Conservation (phyloP, 2,113 vertebrate genomes). For the Pollimyrus isidori region DNA sequence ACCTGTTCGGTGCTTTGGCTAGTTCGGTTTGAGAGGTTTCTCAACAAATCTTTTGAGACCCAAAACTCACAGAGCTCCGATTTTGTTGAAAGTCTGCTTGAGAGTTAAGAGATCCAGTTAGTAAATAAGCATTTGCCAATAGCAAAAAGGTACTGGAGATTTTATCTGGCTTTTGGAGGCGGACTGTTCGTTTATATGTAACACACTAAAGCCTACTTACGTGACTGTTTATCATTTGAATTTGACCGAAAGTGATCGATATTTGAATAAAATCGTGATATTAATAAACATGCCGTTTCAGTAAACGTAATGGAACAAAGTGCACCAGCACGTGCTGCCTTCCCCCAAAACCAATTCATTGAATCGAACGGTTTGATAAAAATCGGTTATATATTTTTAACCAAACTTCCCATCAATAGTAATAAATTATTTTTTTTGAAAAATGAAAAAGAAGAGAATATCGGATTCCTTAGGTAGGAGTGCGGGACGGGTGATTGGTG, state of each 20-base stretch:
- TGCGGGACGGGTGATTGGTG: neutral
- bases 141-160: neutral
- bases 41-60: neutral
- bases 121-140: neutral
- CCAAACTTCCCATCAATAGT: neutral
- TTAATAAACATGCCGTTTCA: neutral
- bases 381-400: neutral
- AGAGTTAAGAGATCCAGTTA: neutral
- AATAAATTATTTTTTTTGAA: neutral
- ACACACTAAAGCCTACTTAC: neutral
- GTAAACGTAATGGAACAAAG: neutral
- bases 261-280: neutral
- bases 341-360: neutral
- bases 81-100: no score
- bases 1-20: neutral
- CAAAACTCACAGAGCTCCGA: no score
- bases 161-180: neutral
- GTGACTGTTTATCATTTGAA: neutral
- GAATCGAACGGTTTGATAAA: neutral
- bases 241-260: neutral
- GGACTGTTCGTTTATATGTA: neutral
- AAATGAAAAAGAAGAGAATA: neutral
- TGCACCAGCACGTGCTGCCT: neutral
- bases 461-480: neutral
- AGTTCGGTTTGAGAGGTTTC: neutral